Conservation (phyloP, 2,797 vertebrate genomes). For the Vipera ursinii region DNA sequence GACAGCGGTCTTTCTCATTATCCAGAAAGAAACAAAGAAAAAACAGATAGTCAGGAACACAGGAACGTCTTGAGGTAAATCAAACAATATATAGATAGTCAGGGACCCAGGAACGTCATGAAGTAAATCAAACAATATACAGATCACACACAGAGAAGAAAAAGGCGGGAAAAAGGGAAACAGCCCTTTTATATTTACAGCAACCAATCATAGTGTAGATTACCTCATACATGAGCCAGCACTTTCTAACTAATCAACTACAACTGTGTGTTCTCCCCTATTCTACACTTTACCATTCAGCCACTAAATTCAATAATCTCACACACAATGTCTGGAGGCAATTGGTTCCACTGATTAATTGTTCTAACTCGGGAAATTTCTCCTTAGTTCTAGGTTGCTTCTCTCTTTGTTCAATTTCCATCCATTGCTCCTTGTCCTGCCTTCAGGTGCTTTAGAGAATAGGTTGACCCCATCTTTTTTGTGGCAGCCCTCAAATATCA, state of each 20-base stretch:
- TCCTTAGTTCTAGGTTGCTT: not conserved
- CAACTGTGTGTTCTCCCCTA: not conserved
- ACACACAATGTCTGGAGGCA: not conserved
- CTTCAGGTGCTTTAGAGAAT: not conserved
- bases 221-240: not conserved
- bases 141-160: not conserved
- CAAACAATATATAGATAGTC: no score
- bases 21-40: not conserved
- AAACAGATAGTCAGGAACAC: not conserved
- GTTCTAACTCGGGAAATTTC: not conserved
- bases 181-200: not conserved
- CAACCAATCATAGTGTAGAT: not conserved
- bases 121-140: not conserved
- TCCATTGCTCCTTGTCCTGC: not conserved
- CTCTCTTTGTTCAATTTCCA: not conserved
- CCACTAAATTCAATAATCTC: not conserved
- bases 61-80: no score
- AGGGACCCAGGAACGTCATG: no score
- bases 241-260: not conserved
- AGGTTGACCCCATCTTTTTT: not conserved
- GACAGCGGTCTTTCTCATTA: not conserved
- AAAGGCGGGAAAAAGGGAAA: not conserved
- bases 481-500: not conserved
- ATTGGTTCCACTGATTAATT: not conserved
- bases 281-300: not conserved